These are phyloP conservation scores for Cataglyphis livida DNA, from an alignment of 2,888 invertebrate species.

Conservation along the genomic window DNA sequence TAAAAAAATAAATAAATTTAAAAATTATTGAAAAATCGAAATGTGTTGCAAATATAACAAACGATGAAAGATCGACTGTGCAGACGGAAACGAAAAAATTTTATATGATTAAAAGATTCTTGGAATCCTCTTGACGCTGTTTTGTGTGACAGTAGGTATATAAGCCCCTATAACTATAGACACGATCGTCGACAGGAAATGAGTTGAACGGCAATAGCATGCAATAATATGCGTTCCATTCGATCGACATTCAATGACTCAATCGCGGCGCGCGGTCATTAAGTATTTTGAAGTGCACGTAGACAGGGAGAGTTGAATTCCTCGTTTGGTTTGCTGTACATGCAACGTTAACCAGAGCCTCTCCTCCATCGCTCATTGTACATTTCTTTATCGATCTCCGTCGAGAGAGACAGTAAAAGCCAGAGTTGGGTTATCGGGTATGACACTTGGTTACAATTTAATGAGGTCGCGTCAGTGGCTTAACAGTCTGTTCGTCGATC, in stretches of 20 bases:
- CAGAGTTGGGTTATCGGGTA: slow-evolving; percentile 73
- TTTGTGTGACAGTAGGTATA: background rate
- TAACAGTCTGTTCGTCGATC: slow-evolving; percentile 55
- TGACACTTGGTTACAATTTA: slow-evolving; percentile 73
- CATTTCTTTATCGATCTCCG: slow-evolving; percentile 72
- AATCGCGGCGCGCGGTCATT: slow-evolving; percentile 18
- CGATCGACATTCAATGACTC: slow-evolving; percentile 15
- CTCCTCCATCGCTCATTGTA: slow-evolving; percentile 57
- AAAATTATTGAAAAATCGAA: background rate
- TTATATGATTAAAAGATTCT: background rate
- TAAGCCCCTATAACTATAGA: background rate
- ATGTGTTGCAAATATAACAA: background rate
- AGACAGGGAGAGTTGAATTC: slow-evolving; percentile 62
- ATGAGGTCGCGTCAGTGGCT: slow-evolving; percentile 65
- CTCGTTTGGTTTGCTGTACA: slow-evolving; percentile 60
- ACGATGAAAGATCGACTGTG: too few species aligned
- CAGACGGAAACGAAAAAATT: background rate
- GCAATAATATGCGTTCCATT: background rate
- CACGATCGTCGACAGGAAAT: background rate
- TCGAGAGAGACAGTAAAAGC: slow-evolving; percentile 71
- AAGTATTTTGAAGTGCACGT: slow-evolving; percentile 33
- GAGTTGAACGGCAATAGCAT: background rate
- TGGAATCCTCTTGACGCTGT: background rate
- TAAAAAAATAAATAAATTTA: background rate
- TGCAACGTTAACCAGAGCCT: slow-evolving; percentile 71